Percentiles rank a stretch among this genome's conserved stretches.
Conservation (phyloP, 2,113 vertebrate genomes). For the Nyctereutes procyonoides region DNA sequence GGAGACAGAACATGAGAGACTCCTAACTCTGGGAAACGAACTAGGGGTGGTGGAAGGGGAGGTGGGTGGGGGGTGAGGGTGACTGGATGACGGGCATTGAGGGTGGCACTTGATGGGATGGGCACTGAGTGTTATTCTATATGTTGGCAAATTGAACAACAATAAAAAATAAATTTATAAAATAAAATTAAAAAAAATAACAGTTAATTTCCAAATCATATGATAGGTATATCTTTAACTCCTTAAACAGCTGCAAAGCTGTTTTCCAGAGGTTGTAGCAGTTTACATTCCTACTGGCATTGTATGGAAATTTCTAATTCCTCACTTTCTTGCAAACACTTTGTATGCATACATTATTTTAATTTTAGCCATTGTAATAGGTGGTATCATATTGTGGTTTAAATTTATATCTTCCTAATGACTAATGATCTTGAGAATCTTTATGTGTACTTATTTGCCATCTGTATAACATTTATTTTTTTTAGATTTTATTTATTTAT, state of each 20-base stretch:
- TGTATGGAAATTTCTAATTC: background rate
- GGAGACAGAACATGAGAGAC: too few species aligned
- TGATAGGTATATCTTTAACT: background rate
- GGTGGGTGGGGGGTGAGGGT: too few species aligned
- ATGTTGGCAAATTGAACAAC: too few species aligned
- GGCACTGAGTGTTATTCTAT: too few species aligned
- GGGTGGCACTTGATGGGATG: too few species aligned
- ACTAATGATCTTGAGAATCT: conserved; percentile 27
- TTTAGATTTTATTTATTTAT: too few species aligned
- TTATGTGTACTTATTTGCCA: background rate
- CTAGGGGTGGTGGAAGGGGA: too few species aligned
- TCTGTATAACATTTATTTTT: background rate
- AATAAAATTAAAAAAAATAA: background rate
- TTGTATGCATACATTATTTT: background rate
- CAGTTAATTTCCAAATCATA: background rate
- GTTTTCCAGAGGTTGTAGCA: background rate
- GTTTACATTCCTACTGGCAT: background rate
- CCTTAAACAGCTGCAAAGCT: background rate
- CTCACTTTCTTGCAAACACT: background rate
- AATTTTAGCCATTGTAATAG: background rate
- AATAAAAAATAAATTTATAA: too few species aligned
- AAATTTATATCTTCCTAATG: background rate
- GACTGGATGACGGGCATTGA: too few species aligned
- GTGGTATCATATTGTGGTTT: background rate
- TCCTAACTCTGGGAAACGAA: too few species aligned